Conservation (phyloP, 2,113 vertebrate species). For the Pardalotus punctatus region DNA sequence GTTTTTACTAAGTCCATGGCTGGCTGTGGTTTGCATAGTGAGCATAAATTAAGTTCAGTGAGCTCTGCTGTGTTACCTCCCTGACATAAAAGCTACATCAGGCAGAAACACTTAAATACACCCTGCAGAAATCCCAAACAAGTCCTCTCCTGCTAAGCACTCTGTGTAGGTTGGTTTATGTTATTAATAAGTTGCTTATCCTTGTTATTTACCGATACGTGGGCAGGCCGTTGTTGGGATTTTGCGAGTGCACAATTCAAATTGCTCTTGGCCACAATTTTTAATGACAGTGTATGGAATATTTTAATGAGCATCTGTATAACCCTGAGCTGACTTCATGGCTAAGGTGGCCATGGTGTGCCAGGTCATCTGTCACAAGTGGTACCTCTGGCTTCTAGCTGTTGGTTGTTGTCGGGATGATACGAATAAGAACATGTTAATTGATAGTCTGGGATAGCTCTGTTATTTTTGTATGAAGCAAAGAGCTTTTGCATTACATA, state of each 20-base stretch:
- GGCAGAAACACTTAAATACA: background rate
- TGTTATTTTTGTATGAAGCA: background rate
- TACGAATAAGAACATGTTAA: background rate
- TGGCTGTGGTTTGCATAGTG: background rate
- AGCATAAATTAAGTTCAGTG: background rate
- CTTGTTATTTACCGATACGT: background rate
- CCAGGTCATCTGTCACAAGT: background rate
- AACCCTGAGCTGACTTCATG: background rate
- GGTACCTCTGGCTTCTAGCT: background rate
- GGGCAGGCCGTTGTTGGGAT: background rate
- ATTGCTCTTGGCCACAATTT: background rate
- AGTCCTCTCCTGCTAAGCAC: background rate
- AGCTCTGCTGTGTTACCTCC: background rate
- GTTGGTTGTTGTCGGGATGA: background rate
- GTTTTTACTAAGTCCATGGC: background rate
- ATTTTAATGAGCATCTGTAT: background rate
- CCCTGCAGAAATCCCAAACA: background rate
- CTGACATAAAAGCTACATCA: background rate
- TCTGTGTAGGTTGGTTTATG: background rate
- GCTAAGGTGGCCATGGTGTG: background rate
- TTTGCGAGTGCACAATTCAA: background rate
- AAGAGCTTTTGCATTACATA: background rate
- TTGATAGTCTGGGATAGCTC: background rate
- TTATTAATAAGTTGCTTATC: background rate
- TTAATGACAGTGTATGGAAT: background rate